Evolutionary conservation across 2,113 vertebrate species (phyloP).

Genomic region (Furnarius figulus): DNA sequence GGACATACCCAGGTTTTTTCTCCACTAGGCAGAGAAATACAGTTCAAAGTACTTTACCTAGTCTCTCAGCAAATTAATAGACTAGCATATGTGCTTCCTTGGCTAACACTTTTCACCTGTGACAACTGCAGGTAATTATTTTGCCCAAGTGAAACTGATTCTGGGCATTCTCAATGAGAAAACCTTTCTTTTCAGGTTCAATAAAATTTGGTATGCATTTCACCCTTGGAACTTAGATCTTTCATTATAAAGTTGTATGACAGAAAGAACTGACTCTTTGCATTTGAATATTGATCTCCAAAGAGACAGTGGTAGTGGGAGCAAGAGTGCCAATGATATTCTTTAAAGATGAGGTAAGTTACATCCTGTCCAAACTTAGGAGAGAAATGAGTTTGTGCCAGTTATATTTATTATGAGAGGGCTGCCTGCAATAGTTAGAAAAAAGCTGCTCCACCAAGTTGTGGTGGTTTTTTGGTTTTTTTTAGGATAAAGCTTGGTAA

Average conservation of each 20-base stretch:
- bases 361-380: neutral
- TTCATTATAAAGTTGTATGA: slow-evolving; percentile 70
- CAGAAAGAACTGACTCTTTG: slow-evolving; percentile 57
- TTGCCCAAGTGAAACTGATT: slow-evolving; percentile 68
- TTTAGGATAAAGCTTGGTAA: neutral
- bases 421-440: neutral
- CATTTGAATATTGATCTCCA: slow-evolving; percentile 65
- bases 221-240: slow-evolving; percentile 70
- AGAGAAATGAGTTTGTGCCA: neutral
- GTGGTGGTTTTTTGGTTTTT: neutral
- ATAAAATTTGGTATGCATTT: slow-evolving; percentile 70
- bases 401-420: neutral
- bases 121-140: slow-evolving; percentile 63
- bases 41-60: slow-evolving; percentile 37
- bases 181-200: slow-evolving; percentile 37
- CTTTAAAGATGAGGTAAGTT: slow-evolving; percentile 53
- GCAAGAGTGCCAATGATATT: slow-evolving; percentile 52
- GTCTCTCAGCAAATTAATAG: slow-evolving; percentile 50
- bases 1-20: neutral
- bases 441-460: neutral
- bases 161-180: slow-evolving; percentile 61
- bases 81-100: slow-evolving; percentile 30
- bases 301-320: slow-evolving; percentile 32
- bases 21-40: slow-evolving; percentile 31
- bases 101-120: slow-evolving; percentile 65